Evolutionary conservation across 92 coral and sea anemone species (phyloP), one percentile per base, ranked within the genome.

Genomic region (Galaxea fascicularis): DNA sequence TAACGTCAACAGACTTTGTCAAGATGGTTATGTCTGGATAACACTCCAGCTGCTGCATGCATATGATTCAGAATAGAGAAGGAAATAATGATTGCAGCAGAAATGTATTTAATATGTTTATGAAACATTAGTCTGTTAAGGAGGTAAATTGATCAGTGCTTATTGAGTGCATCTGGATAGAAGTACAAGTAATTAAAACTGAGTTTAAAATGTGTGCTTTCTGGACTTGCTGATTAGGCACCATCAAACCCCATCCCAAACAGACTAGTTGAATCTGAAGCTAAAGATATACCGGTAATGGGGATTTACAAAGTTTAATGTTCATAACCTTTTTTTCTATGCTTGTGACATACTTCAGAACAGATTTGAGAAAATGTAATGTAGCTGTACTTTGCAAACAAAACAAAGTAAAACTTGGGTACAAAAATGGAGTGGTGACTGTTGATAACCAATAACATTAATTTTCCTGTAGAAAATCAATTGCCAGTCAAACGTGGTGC

Each of bases 21-120:
- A 95, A 91, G 82, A 89, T 90, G 90, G 95, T 95, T 30, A 65
- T 95, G 86, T 83, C 89, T 68, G 98, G 95, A 76, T 95, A 86
- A 80, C 46, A 49, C 59, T 12, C 10, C 77, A 54, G 53, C 60
- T 71, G 21, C 66, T 24, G 20, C 12, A 24, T 35, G 2, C 2
- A 16, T 54, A 29, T 82, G 86, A 70, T 82, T 59, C 26, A 30
- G 82, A 51, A 28, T 12, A 41, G 53, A 45, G 11, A 51, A 51
- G 31, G 52, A 65, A 64, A 41, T 63, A 64, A 27, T 51, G 39
- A 52, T 65, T 69, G 56, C 44, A 46, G 56, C 65, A 4, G 17
- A 47, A 29, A 47, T 47, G 39, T 9, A 51, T 20, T 15, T 45
- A 65, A n/a, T 27, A 65, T 30, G 29, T 77, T 77, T 65, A 24